These are phyloP conservation scores for Cossypha polioptera DNA, from an alignment of 2,797 vertebrate species.

Conservation along the genomic window DNA sequence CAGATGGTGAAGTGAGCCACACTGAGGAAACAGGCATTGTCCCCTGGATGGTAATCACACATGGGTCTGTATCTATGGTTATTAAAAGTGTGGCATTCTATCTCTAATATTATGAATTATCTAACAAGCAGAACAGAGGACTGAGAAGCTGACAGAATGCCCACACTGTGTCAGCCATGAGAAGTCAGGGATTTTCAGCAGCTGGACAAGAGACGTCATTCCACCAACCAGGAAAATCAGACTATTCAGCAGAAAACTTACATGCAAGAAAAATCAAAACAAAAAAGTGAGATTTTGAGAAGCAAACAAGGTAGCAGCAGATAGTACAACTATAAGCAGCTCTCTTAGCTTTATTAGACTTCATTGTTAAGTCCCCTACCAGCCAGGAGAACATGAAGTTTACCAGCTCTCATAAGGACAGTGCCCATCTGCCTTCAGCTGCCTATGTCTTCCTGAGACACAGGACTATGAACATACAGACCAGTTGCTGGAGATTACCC, in stretches of 20 bases:
- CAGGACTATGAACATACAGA: background rate
- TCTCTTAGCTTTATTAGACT: background rate
- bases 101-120: background rate
- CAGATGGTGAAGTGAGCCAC: background rate
- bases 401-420: background rate
- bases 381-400: background rate
- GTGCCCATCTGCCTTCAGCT: background rate
- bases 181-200: background rate
- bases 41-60: background rate
- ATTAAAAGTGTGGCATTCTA: background rate
- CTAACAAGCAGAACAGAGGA: background rate
- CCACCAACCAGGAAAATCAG: background rate
- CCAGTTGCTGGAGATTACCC: fast-evolving
- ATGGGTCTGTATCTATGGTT: background rate
- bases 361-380: background rate
- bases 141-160: background rate
- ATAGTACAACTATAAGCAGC: background rate
- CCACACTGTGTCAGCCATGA: background rate
- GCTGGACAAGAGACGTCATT: background rate
- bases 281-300: background rate
- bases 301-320: background rate
- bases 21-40: background rate
- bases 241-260: background rate
- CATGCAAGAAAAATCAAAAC: background rate
- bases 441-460: background rate